Conservation (phyloP, 2,888 invertebrate genomes). For the Patella pellucida region DNA sequence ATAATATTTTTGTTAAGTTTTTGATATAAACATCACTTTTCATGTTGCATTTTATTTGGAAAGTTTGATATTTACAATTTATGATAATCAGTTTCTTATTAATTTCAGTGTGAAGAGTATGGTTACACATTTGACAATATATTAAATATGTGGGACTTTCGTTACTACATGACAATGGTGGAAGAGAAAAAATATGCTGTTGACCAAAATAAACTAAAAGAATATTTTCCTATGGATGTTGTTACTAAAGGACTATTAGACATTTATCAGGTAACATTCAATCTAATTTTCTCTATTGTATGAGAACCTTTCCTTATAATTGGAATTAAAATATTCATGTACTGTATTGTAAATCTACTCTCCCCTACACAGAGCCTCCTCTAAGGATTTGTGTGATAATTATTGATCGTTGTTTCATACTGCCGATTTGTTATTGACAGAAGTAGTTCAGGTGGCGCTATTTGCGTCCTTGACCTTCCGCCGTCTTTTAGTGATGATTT, state of each 20-base stretch:
- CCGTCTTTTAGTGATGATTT: no score
- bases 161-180: slow-evolving; percentile 72
- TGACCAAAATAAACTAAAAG: slow-evolving; percentile 72
- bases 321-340: no score
- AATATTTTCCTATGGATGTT: slow-evolving; percentile 73
- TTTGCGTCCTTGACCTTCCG: no score
- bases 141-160: slow-evolving; percentile 72
- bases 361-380: no score
- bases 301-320: no score
- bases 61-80: not conserved
- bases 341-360: no score
- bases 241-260: slow-evolving; percentile 72
- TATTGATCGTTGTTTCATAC: no score
- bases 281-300: no score
- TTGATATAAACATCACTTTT: not conserved
- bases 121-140: slow-evolving; percentile 69
- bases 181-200: slow-evolving; percentile 73
- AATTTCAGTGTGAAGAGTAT: slow-evolving; percentile 70
- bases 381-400: no score
- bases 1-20: not conserved
- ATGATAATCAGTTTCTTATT: slow-evolving; percentile 10
- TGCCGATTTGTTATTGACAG: no score
- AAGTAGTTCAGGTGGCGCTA: no score
- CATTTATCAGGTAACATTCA: slow-evolving; percentile 71
- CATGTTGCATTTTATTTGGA: not conserved